A percentile compares a stretch with the other conserved stretches of the same genome.
phyloP scores from a whole-genome alignment of 2,113 vertebrate genomes.

The Eurystomus gularis region DNA sequence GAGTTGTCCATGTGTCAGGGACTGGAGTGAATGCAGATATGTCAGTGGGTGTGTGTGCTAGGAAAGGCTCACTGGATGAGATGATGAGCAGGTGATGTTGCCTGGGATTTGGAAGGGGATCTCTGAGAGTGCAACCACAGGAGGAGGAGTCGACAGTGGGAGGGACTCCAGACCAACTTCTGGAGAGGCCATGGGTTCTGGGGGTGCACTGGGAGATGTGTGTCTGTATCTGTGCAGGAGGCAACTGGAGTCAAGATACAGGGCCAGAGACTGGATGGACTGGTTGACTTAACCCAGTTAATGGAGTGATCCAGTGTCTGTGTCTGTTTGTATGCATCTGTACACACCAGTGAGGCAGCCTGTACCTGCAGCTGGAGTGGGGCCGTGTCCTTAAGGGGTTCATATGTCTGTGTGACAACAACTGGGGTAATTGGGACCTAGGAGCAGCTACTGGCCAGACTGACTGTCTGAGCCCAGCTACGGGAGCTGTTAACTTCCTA shows the following conservation, averaged over 20 bases:
- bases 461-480: not conserved
- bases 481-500: not conserved
- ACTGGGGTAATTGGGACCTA: not conserved
- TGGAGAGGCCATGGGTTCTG: not conserved
- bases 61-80: not conserved
- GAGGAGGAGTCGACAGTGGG: not conserved
- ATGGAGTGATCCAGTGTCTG: not conserved
- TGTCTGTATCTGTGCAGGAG: not conserved
- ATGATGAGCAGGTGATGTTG: not conserved
- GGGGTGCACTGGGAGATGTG: not conserved
- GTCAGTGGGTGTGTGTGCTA: not conserved
- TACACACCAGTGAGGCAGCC: not conserved
- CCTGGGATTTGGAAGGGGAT: not conserved
- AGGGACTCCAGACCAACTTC: not conserved
- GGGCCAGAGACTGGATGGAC: not conserved
- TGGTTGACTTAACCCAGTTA: not conserved
- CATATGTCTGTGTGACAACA: rapidly evolving
- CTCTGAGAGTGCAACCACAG: not conserved
- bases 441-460: not conserved
- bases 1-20: not conserved
- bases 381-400: not conserved
- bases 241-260: not conserved
- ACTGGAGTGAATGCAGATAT: not conserved
- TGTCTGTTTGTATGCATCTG: not conserved
- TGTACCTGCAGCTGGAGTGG: not conserved